Conservation (phyloP, 2,113 vertebrate genomes). For the Ammodytes dubius region DNA sequence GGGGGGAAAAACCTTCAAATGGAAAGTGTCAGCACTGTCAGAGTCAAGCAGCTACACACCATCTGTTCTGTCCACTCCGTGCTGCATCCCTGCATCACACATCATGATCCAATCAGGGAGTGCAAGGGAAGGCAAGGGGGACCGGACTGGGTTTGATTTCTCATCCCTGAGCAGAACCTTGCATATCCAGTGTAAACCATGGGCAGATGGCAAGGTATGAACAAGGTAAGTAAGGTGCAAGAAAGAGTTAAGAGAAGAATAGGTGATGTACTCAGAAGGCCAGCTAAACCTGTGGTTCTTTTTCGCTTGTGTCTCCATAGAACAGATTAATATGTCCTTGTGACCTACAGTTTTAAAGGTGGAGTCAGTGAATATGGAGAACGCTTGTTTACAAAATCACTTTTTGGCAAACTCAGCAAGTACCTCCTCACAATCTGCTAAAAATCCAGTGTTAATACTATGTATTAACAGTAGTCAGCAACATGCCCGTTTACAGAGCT, state of each 20-base stretch:
- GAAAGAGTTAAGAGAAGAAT: neutral
- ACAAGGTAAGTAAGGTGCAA: slow-evolving; percentile 1
- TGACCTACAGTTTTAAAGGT: neutral
- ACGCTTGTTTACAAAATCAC: too few relatives aligned
- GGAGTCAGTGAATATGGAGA: too few relatives aligned
- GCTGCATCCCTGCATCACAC: neutral
- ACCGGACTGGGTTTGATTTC: slow-evolving; percentile 40
- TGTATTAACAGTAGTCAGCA: too few relatives aligned
- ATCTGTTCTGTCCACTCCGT: slow-evolving; percentile 52
- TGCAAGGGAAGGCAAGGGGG: neutral
- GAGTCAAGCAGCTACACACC: slow-evolving; percentile 30
- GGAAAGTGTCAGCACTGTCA: slow-evolving; percentile 49
- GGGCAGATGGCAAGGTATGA: slow-evolving; percentile 7
- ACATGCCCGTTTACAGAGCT: too few relatives aligned
- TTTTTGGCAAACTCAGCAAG: too few relatives aligned
- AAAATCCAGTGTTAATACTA: too few relatives aligned
- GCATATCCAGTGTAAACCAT: neutral
- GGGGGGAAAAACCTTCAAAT: slow-evolving; percentile 22
- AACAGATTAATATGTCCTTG: neutral
- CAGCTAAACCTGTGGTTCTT: neutral
- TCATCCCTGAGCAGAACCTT: slow-evolving; percentile 30
- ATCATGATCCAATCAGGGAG: slow-evolving; percentile 42
- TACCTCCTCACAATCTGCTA: too few relatives aligned
- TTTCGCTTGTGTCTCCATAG: neutral
- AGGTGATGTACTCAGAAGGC: neutral